Evolutionary conservation across 2,888 invertebrate species (phyloP), one percentile per base, ranked within the genome.

Genomic region (Dysmachus trigonus): DNA sequence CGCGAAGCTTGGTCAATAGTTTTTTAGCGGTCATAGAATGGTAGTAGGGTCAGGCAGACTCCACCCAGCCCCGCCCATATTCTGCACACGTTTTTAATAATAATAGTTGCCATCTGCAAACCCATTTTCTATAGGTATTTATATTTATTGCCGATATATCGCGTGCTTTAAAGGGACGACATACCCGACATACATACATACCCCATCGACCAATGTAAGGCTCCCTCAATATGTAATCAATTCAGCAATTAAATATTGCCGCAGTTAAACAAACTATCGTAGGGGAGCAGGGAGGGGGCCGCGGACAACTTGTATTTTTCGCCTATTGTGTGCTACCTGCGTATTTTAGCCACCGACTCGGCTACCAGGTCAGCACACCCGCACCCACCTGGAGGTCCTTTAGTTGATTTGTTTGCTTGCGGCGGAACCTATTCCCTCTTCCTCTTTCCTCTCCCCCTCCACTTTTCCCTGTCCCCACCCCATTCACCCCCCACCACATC

Each of bases 1-100:
- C 81, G 91, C 92, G 41, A 92, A 92, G 88, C 91, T 92, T 87
- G 92, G 92, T 79, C 92, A 92, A 88, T 91, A 90, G 88, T 86
- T 35, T 86, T 35, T 30, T 76, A 71, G 41, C 47, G 77, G 47
- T 85, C 22, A 8, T 62, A 62, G 22, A 22, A 22, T 22, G 18
- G 62, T 22, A 18, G 27, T 22, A 62, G 62, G 62, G 27, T 62
- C 62, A 62, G 27, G 62, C 10, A 27, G 22, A n/a, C 10, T 27
- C 62, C 27, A 62, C 6, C 47, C 27, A 62, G 18, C 8, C 3
- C 47, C 77, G 13, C 27, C 15, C 73, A 62, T 22, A 62, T 62
- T 62, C 62, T 62, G 22, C 62, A 62, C 62, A 62, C 62, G 62
- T 62, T 62, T 62, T 8, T 51, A 15, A 6, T 51, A 15, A 6